Base-by-base conservation (phyloP, 2,797 vertebrate species). In the Alosa sapidissima region DNA sequence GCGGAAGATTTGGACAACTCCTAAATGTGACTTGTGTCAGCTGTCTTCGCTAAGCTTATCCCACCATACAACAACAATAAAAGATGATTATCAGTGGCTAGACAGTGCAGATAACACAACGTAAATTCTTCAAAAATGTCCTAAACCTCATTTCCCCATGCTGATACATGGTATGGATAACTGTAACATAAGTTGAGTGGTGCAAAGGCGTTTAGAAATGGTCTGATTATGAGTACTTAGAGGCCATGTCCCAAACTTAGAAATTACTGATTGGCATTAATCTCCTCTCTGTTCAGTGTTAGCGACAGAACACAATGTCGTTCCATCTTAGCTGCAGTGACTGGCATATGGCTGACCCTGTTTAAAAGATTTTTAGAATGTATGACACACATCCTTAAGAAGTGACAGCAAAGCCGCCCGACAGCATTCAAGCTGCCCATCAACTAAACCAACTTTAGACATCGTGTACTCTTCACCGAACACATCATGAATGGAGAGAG, bases 11-110 rank as follows among this genome's bases (percentile, higher is more conserved):
- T n/a, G 47, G 87, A 86, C 89, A 82, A 81, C 88, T 82, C 58
- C 86, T 81, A 87, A 91, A 86, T 86, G 84, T 87, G 85, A 83
- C 83, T 91, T 89, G 90, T 90, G 87, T 90, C 86, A 87, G 68
- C 41, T 87, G 89, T 90, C 89, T 88, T 91, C 82, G 48, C 24
- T 86, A 62, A 88, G 89, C 91, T 91, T 88, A 86, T 86, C 85
- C 84, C 28, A 2, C 81, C 10, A 48, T 62, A 86, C 85, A 86
- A 90, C 86, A 41, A 33, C 58, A 81, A 83, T 48, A 51, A 86
- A 41, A 52, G 41, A 82, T 72, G 81, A 86, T 84, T 82, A 88
- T 84, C n/a, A 84, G 87, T 78, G 81, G 85, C 83, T 83, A 88
- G 45, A 89, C 87, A 81, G 60, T 49, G 55, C 65, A 75, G 87